Conservation (phyloP, 2,797 vertebrate species). For the Megalops cyprinoides region DNA sequence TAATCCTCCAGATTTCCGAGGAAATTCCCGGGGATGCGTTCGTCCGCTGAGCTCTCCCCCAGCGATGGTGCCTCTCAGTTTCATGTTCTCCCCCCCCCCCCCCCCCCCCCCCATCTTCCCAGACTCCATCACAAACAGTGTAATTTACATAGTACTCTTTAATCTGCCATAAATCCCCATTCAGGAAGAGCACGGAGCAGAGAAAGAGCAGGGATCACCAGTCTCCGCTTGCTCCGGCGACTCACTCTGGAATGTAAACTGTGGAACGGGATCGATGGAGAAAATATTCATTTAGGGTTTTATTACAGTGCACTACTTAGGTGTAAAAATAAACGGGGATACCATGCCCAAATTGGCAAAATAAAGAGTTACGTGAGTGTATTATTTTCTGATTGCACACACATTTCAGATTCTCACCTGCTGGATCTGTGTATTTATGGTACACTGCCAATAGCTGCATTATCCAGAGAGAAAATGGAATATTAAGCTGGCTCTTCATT, state of each 20-base stretch:
- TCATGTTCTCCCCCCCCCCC: constrained; percentile 26
- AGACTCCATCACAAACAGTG: constrained; percentile 55
- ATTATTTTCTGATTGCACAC: constrained; percentile 67
- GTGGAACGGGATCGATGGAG: constrained; percentile 58
- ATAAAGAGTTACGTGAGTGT: constrained; percentile 61
- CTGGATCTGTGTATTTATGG: no score
- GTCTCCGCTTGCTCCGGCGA: constrained; percentile 45
- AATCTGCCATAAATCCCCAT: constrained; percentile 65
- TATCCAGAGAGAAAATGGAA: no score
- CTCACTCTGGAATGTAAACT: constrained; percentile 49
- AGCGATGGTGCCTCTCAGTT: no score
- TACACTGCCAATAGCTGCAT: no score
- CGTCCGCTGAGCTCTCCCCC: background rate
- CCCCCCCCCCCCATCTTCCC: constrained; percentile 41
- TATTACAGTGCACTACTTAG: constrained; percentile 69
- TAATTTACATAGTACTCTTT: constrained; percentile 71
- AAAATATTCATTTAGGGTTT: constrained; percentile 71
- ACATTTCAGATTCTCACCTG: constrained; percentile 50
- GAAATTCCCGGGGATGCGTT: constrained; percentile 59
- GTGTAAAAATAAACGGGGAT: constrained; percentile 66
- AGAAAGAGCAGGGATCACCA: constrained; percentile 5
- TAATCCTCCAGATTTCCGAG: constrained; percentile 66
- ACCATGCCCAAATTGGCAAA: constrained; percentile 63
- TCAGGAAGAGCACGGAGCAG: constrained; percentile 43
- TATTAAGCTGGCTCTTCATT: no score